These are phyloP conservation scores for Dipodomys spectabilis DNA, from an alignment of 2,113 vertebrate genomes.

Conservation along the genomic window DNA sequence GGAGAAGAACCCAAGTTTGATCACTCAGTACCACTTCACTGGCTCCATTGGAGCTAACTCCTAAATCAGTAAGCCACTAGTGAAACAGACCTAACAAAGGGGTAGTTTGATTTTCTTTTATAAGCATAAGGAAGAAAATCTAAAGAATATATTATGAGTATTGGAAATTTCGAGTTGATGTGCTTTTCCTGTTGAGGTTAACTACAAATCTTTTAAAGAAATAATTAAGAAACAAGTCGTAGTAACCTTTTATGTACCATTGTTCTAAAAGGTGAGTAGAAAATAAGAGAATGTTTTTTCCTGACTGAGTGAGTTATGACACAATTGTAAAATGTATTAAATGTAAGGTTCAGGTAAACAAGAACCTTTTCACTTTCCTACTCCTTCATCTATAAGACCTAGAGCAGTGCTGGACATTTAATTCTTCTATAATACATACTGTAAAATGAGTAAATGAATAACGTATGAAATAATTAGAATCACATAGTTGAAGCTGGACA, in stretches of 20 bases:
- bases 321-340: neutral
- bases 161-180: neutral
- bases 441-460: neutral
- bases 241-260: neutral
- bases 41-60: neutral
- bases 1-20: neutral
- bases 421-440: neutral
- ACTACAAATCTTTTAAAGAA: neutral
- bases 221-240: neutral
- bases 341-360: neutral
- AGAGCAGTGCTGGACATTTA: neutral
- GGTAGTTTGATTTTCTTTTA: neutral
- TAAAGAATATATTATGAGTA: neutral
- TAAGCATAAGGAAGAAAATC: neutral
- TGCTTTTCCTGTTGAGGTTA: neutral
- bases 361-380: neutral
- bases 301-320: neutral
- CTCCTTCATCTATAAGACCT: neutral
- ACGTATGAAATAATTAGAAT: neutral
- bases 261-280: neutral
- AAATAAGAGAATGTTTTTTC: neutral
- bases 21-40: neutral
- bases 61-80: neutral
- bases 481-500: neutral
- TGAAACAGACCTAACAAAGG: neutral